Evolutionary conservation across 1,140 invertebrate genomes (phyloP).

Genomic region (Leucophenga varia): DNA sequence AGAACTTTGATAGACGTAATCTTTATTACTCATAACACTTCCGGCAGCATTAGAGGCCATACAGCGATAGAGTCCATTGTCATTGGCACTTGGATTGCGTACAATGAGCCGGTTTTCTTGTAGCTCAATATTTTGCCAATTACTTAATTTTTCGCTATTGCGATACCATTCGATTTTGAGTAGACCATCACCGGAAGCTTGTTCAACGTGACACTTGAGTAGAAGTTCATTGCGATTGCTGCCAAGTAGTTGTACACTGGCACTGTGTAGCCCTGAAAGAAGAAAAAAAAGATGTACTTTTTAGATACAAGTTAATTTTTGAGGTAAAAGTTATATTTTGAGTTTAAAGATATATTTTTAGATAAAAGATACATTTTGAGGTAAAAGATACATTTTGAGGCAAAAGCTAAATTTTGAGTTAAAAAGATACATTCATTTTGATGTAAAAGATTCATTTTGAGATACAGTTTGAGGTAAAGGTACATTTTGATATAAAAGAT

Average conservation of each 20-base stretch:
- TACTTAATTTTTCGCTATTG: conserved; percentile 66
- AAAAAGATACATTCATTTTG: no score
- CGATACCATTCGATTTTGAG: conserved; percentile 76
- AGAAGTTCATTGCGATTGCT: conserved; percentile 64
- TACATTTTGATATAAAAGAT: no score
- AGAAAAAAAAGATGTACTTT: no score
- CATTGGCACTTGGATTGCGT: conserved; percentile 61
- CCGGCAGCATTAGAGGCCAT: conserved; percentile 74
- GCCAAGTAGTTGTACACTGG: conserved; percentile 66
- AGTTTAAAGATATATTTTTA: no score
- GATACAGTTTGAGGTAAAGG: no score
- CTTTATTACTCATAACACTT: conserved; percentile 68
- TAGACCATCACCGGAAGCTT: conserved; percentile 64
- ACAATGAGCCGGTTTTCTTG: conserved; percentile 68
- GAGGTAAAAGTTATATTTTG: no score
- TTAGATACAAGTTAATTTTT: no score
- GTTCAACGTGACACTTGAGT: conserved; percentile 73
- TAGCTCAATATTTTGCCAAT: conserved; percentile 63
- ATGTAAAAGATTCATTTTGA: no score
- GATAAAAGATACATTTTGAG: no score
- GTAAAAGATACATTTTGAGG: no score
- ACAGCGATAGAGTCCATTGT: conserved; percentile 74
- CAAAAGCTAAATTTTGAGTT: no score
- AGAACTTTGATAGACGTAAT: conserved; percentile 55
- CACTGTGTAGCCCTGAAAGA: conserved; percentile 71